Conservation (phyloP, 2,888 invertebrate species). For the Drosophila greeni region DNA sequence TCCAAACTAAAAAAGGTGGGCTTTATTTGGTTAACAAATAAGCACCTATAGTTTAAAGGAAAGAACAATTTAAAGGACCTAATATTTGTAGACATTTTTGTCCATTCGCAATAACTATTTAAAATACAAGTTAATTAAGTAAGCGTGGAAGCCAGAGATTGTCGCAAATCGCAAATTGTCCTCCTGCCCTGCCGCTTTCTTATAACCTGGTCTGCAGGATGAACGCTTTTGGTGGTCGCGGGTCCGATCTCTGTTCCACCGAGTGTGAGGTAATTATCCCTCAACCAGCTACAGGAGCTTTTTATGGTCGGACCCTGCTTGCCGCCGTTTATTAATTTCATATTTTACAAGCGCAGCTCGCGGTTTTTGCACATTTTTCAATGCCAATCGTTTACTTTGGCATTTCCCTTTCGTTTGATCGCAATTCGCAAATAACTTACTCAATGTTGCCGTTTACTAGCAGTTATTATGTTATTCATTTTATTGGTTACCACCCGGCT, state of each 20-base stretch:
- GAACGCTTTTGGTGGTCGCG: background rate
- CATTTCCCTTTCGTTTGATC: constrained; percentile 34
- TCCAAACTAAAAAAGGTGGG: too few relatives aligned
- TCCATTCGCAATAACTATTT: background rate
- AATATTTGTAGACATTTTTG: too few relatives aligned
- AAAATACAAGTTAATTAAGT: background rate
- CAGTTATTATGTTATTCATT: constrained; percentile 58
- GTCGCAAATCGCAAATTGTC: background rate
- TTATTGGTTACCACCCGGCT: background rate
- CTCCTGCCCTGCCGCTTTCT: background rate
- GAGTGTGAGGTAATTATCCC: constrained; percentile 52
- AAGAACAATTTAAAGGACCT: too few relatives aligned
- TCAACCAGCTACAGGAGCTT: constrained; percentile 5
- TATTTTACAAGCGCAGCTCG: constrained; percentile 46
- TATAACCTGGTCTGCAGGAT: constrained; percentile 1
- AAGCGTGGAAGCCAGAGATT: background rate
- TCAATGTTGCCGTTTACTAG: constrained; percentile 48
- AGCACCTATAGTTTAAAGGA: too few relatives aligned
- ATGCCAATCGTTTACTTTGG: constrained; percentile 13
- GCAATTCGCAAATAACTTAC: constrained; percentile 51
- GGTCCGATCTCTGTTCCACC: constrained; percentile 10
- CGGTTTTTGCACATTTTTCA: constrained; percentile 6
- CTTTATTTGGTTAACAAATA: too few relatives aligned
- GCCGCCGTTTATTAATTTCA: constrained; percentile 59
- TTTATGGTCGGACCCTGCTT: constrained; percentile 26